Conservation (phyloP, 2,888 invertebrate genomes). For the Drosophila crucigera region DNA sequence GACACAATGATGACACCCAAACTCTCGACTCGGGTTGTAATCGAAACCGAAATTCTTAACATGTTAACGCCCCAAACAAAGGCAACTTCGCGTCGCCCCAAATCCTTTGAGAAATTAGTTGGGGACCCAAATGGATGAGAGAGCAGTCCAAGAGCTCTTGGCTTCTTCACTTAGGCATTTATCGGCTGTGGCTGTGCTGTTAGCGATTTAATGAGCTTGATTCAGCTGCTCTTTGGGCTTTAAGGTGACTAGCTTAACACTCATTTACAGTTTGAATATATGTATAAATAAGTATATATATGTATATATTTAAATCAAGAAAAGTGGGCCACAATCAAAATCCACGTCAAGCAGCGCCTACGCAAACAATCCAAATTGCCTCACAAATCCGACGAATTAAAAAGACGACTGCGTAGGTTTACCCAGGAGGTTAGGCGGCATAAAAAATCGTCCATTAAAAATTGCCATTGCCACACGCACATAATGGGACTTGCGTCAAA, state of each 20-base stretch:
- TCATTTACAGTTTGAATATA: constrained; percentile 11
- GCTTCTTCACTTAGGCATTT: constrained; percentile 44
- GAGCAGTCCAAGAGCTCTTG: constrained; percentile 12
- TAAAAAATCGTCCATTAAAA: constrained; percentile 43
- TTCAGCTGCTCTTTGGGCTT: constrained; percentile 19
- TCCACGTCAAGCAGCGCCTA: constrained; percentile 27
- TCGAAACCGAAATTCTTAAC: constrained; percentile 55
- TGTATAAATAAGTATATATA: neutral
- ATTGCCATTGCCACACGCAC: constrained; percentile 50
- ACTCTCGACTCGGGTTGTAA: constrained; percentile 34
- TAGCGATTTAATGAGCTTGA: constrained; percentile 28
- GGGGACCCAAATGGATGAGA: constrained; percentile 17
- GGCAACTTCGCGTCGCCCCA: constrained; percentile 48
- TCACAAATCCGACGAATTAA: constrained; percentile 57
- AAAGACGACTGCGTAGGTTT: constrained; percentile 1
- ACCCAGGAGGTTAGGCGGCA: constrained; percentile 7
- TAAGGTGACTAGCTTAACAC: constrained; percentile 6
- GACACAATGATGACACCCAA: constrained; percentile 23
- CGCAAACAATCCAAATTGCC: constrained; percentile 59
- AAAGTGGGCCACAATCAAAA: constrained; percentile 28
- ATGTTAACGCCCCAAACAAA: constrained; percentile 54
- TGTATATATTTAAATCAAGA: constrained; percentile 4
- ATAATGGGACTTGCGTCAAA: constrained; percentile 58
- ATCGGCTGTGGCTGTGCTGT: constrained; percentile 1
- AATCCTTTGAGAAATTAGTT: constrained; percentile 78